Evolutionary conservation across 2,888 invertebrate species (phyloP), one percentile per base, ranked within the genome.

Genomic region (Synanthedon myopaeformis): DNA sequence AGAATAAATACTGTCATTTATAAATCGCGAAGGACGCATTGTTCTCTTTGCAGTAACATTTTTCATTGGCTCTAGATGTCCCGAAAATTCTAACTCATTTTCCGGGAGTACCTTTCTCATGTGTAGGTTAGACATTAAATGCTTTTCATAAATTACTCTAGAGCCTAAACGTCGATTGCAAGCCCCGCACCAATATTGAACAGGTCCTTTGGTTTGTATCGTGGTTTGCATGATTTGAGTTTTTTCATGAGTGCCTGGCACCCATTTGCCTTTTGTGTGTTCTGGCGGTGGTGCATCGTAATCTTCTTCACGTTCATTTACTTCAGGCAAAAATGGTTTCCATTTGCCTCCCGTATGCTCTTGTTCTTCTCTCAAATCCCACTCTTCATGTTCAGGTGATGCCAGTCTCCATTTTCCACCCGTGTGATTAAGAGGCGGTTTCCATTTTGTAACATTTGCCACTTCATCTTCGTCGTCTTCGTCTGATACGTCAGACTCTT

Each of bases 191-290:
- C 94, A 94, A 72, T 92, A 94, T 62, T 92, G 91, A 3, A 91
- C 88, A 0, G 89, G 77, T 10, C 85, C 87, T 68, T 84, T 87
- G 49, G 67, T 87, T 70, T 76, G 89, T 69, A 73, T 83, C 57
- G 77, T 90, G 53, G 74, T 89, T 67, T 80, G 88, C 88, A 79
- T 89, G 54, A 78, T 90, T 71, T 84, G 90, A 60, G 72, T 88
- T 76, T 87, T 88, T 45, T 87, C 87, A 53, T 79, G 75, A 45
- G 74, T 89, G 62, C 93, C 93, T 0, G 94, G 94, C 52, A 94
- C 89, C 95, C 95, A 95, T 84, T 96, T 96, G 0, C 94, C 94
- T 71, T 91, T 91, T 0, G 93, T 93, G 63, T 94, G 90, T 45
- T 89, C 90, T 3, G 92, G 91, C 0, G 93, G 92, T 2, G 93